Evolutionary conservation across 1,140 invertebrate genomes (phyloP).

Genomic region (Drosophila dunni): DNA sequence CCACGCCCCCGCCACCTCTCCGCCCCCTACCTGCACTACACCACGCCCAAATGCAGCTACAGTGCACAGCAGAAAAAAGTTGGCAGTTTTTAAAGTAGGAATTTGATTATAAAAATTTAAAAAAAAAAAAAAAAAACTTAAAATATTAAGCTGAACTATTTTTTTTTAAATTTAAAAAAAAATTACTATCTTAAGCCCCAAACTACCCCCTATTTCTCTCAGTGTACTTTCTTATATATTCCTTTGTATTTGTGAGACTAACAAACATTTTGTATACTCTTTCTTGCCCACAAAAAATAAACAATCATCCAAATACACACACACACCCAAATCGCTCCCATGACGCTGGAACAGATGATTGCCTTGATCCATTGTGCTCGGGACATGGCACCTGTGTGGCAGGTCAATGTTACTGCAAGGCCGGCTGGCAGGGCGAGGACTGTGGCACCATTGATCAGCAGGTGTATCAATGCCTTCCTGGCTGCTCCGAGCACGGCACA

Average conservation of each 20-base stretch:
- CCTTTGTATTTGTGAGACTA: constrained; percentile 39
- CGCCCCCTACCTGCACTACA: background rate
- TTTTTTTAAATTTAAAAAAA: no score
- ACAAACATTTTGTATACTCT: constrained; percentile 61
- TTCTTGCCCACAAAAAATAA: constrained; percentile 4
- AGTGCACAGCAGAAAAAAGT: background rate
- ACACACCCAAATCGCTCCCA: background rate
- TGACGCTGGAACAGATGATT: constrained; percentile 87
- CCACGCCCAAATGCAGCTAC: background rate
- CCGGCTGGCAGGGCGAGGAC: constrained; percentile 96
- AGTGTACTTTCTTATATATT: background rate
- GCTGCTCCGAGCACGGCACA: constrained; percentile 95
- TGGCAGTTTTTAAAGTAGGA: no score
- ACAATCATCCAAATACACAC: background rate
- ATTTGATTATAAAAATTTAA: no score
- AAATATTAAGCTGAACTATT: no score
- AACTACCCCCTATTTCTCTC: no score
- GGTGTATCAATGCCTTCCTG: constrained; percentile 94
- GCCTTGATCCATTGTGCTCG: constrained; percentile 94
- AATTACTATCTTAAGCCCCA: no score
- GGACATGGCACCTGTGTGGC: constrained; percentile 96
- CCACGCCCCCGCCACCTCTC: constrained; percentile 6
- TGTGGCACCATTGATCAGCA: constrained; percentile 94
- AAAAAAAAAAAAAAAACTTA: no score
- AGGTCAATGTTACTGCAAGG: constrained; percentile 97